Percentiles rank a stretch among this genome's conserved stretches.
Conservation (phyloP, 2,797 vertebrate genomes). For the Lacerta viridis region DNA sequence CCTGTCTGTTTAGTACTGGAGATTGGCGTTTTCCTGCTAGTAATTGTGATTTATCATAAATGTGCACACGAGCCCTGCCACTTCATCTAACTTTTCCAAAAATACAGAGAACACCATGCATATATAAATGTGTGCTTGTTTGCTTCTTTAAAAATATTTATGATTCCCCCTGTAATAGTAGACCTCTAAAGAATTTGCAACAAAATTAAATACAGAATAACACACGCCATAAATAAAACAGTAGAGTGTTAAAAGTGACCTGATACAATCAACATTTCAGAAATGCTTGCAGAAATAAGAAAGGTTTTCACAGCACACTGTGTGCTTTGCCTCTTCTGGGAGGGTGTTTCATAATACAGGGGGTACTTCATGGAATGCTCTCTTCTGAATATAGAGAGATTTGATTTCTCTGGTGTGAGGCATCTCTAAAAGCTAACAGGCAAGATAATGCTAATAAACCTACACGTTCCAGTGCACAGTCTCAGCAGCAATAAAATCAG, state of each 20-base stretch:
- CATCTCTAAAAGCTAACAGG: neutral
- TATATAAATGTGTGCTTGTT: neutral
- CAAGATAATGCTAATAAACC: conserved; percentile 11
- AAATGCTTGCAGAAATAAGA: too few relatives aligned
- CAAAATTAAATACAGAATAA: too few relatives aligned
- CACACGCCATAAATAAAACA: too few relatives aligned
- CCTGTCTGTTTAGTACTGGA: conserved; percentile 19
- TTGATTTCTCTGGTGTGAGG: too few relatives aligned
- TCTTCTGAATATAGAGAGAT: too few relatives aligned
- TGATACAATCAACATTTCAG: too few relatives aligned
- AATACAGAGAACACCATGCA: conserved; percentile 18
- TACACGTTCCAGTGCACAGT: neutral
- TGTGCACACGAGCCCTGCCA: conserved; percentile 49
- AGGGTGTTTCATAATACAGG: too few relatives aligned
- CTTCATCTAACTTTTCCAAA: conserved; percentile 51
- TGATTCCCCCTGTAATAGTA: conserved; percentile 15
- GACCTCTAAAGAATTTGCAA: too few relatives aligned
- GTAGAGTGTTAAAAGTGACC: too few relatives aligned
- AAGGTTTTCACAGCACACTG: too few relatives aligned
- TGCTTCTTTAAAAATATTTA: neutral
- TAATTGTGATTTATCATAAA: conserved; percentile 19
- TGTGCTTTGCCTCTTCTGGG: too few relatives aligned
- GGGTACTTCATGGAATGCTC: too few relatives aligned
- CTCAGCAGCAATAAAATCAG: conserved; percentile 50
- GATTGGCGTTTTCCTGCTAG: conserved; percentile 48